Evolutionary conservation across 2,888 invertebrate species (phyloP), one percentile per base, ranked within the genome.

Genomic region (Pogonocherus hispidulus): DNA sequence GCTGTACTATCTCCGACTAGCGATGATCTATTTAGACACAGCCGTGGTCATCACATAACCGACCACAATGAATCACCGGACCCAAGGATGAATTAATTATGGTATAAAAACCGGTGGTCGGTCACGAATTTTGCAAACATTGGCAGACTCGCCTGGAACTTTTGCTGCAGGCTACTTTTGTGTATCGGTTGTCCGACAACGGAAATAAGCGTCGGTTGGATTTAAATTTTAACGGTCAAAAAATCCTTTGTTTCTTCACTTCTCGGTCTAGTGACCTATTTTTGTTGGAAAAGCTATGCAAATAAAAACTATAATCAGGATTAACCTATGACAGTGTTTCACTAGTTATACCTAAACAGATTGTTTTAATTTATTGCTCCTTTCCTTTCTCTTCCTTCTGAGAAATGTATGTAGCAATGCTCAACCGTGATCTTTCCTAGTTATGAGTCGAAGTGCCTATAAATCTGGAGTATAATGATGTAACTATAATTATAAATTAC

Each of bases 71-170:
- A 69, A 35, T 69, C 69, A 69, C 63, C 52, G 54, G 27, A 56
- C 47, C 54, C 60, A 64, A 69, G 65, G 67, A 56, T 66, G 66
- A 59, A 63, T 65, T 51, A 56, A 65, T 62, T 47, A 56, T 49
- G 55, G 46, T 57, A 35, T 62, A 59, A 56, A 44, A 71, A 71
- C 65, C 57, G 59, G 67, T 69, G 69, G 67, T 65, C 63, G 57
- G 67, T 72, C 64, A 69, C 67, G 64, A 65, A 57, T 41, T 57
- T 47, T 47, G 47, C 59, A 32, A 59, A 57, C 16, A 20, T 57
- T 46, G 44, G 57, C 46, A 27, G 22, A 32, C 44, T 59, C 59
- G 47, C 59, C 47, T 47, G 59, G 59, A 59, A 59, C 47, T 47
- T 18, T 23, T 14, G 47, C 41, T 47, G 47, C 47, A 3, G 27